These are phyloP conservation scores for Xestia rhomboidea DNA, from an alignment of 2,888 invertebrate species.

Conservation along the genomic window DNA sequence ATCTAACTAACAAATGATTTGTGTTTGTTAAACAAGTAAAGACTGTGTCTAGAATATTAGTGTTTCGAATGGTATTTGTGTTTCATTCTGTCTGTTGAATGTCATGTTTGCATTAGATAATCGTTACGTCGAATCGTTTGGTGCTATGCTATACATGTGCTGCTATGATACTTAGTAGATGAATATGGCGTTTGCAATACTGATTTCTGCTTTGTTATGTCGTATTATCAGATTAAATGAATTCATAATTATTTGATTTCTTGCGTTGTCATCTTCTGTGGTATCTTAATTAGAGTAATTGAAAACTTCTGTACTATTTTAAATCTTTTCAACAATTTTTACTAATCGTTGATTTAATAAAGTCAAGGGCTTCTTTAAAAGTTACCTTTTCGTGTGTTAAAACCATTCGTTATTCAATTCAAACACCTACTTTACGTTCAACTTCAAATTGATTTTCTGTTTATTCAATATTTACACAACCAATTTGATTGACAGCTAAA, in stretches of 20 bases:
- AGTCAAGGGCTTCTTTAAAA: neutral
- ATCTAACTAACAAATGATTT: constrained; percentile 26
- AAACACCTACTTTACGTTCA: neutral
- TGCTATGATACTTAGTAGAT: neutral
- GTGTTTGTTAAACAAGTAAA: constrained; percentile 24
- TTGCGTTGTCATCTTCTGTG: neutral
- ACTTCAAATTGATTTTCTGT: constrained; percentile 5
- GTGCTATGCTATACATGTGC: neutral
- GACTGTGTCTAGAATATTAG: neutral
- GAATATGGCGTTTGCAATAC: neutral
- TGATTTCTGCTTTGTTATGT: constrained; percentile 1
- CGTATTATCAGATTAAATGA: neutral
- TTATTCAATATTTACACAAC: constrained; percentile 4
- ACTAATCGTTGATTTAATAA: neutral
- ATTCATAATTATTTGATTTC: neutral
- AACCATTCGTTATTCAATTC: neutral
- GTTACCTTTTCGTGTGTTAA: neutral
- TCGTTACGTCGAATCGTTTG: neutral
- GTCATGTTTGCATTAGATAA: neutral
- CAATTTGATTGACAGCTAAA: constrained; percentile 24
- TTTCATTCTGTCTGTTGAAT: no score
- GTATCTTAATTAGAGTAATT: neutral
- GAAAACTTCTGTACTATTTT: neutral
- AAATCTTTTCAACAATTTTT: neutral
- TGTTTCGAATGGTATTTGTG: constrained; percentile 1